Percentiles rank a stretch among this genome's conserved stretches.
phyloP scores from a whole-genome alignment of 2,888 invertebrate genomes.

The Zhuqinia jingwanae region DNA sequence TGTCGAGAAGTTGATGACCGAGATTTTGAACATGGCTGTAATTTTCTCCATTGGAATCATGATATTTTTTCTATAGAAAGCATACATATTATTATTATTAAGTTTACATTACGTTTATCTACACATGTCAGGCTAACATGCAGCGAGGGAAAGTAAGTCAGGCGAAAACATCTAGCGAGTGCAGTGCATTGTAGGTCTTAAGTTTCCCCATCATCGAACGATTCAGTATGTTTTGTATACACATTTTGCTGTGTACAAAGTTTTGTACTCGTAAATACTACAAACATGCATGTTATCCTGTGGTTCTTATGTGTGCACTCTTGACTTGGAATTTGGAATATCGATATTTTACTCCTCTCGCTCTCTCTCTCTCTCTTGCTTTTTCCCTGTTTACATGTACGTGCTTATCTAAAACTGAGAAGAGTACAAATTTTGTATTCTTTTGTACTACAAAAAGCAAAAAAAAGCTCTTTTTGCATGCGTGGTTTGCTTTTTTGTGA shows the following conservation, averaged over 20 bases:
- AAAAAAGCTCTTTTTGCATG: neutral
- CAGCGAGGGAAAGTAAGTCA: neutral
- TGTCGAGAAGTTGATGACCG: slow-evolving; percentile 57
- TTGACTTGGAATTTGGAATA: neutral
- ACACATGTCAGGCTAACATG: neutral
- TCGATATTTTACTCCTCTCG: slow-evolving; percentile 23
- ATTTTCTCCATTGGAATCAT: slow-evolving; percentile 33
- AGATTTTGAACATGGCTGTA: slow-evolving; percentile 59
- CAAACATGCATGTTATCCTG: neutral
- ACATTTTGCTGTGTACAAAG: too few species aligned
- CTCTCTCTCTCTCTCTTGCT: neutral
- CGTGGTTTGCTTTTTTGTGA: neutral
- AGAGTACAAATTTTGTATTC: too few species aligned
- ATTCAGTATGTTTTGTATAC: too few species aligned
- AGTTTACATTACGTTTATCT: neutral
- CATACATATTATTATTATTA: neutral
- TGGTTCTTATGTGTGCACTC: neutral
- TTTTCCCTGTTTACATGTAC: neutral
- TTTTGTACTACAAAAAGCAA: too few species aligned
- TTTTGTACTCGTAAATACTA: too few species aligned
- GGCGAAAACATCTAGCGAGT: neutral
- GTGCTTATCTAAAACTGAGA: neutral
- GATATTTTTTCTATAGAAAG: neutral
- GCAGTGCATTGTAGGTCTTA: neutral
- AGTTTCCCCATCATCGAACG: too few species aligned